Conservation (phyloP, 2,113 vertebrate species). For the Coptodon bakossiorum region DNA sequence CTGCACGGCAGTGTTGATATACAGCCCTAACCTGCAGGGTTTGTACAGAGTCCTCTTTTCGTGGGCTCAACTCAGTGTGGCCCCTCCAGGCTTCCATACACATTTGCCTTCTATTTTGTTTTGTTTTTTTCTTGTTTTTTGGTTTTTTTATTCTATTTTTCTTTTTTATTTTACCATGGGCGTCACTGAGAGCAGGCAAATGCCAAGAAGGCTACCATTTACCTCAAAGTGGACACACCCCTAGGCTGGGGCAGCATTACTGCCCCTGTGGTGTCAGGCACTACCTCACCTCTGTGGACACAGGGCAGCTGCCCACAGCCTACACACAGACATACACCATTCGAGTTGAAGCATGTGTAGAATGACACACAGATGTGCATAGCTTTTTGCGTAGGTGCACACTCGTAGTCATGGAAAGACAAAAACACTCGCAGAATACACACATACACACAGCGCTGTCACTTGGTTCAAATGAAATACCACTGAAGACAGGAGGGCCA, state of each 20-base stretch:
- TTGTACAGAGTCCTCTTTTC: slow-evolving; percentile 48
- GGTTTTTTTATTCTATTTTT: slow-evolving; percentile 2
- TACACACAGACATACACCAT: slow-evolving; percentile 47
- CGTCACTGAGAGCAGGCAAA: slow-evolving; percentile 61
- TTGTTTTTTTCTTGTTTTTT: not conserved
- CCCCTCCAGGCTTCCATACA: slow-evolving; percentile 64
- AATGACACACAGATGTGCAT: slow-evolving; percentile 18
- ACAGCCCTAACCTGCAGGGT: slow-evolving; percentile 59
- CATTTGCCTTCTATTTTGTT: slow-evolving; percentile 48
- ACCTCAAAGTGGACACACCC: slow-evolving; percentile 74
- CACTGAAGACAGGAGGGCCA: slow-evolving; percentile 76
- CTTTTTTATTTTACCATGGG: slow-evolving; percentile 13
- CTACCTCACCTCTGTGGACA: slow-evolving; percentile 80
- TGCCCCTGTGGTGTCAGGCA: slow-evolving; percentile 73
- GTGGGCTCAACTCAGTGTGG: slow-evolving; percentile 58
- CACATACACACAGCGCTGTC: slow-evolving; percentile 44
- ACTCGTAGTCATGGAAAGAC: slow-evolving; percentile 34
- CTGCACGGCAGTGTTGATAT: slow-evolving; percentile 42
- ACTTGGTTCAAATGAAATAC: slow-evolving; percentile 63
- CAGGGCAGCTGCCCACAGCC: slow-evolving; percentile 72
- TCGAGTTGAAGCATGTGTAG: slow-evolving; percentile 15
- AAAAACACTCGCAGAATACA: slow-evolving; percentile 15
- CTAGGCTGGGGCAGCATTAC: slow-evolving; percentile 64
- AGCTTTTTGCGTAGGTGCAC: slow-evolving; percentile 15
- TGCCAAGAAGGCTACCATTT: slow-evolving; percentile 69